Percentiles rank a stretch among this genome's conserved stretches.
Conservation (phyloP, 2,888 invertebrate species). For the Chelonus formosanus region DNA sequence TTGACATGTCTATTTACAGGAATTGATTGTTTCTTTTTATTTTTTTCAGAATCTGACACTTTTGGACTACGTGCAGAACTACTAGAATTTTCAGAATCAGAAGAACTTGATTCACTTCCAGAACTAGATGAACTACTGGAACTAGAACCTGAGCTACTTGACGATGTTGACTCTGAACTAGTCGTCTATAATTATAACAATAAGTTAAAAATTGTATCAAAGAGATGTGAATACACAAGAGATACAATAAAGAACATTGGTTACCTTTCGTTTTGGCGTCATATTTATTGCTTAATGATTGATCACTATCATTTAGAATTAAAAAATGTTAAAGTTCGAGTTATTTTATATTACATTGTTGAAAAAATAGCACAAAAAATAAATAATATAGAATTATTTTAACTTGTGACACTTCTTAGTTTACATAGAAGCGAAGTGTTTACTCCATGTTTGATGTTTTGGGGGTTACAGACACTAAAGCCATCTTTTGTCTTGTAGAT, state of each 20-base stretch:
- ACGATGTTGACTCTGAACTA: constrained; percentile 62
- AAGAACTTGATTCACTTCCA: constrained; percentile 62
- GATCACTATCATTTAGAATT: not conserved
- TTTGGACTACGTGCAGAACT: constrained; percentile 60
- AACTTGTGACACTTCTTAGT: too few relatives aligned
- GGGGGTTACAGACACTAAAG: too few relatives aligned
- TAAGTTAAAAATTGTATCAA: not conserved
- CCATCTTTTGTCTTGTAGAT: too few relatives aligned
- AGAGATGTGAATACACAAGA: too few relatives aligned
- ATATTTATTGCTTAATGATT: constrained; percentile 43
- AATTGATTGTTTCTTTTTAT: constrained; percentile 53
- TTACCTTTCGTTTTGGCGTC: constrained; percentile 62
- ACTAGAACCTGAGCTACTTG: constrained; percentile 59
- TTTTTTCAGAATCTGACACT: constrained; percentile 56
- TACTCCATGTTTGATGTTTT: constrained; percentile 45
- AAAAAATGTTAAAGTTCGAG: not conserved
- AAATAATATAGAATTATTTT: too few relatives aligned
- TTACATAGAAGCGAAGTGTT: too few relatives aligned
- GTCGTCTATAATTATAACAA: constrained; percentile 51
- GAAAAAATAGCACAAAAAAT: too few relatives aligned
- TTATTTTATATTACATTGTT: not conserved
- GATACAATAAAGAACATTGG: constrained; percentile 24
- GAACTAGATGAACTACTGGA: constrained; percentile 62
- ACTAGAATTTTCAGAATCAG: constrained; percentile 61
- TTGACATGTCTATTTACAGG: constrained; percentile 53